A percentile compares a stretch with the other conserved stretches of the same genome.
Evolutionary conservation across 2,797 vertebrate genomes (phyloP).

Genomic region (Fratercula arctica): DNA sequence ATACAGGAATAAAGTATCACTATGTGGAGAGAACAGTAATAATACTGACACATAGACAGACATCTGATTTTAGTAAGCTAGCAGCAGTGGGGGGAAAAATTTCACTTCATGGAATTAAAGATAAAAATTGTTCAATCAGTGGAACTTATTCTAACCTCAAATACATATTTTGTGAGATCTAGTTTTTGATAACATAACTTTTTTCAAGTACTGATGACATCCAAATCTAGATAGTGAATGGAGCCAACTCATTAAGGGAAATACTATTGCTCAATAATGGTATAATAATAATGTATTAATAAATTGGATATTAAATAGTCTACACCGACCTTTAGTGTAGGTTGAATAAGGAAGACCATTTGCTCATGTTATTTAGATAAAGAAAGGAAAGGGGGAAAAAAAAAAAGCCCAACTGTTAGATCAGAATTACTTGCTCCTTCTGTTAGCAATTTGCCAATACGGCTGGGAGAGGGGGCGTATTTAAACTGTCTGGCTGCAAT

Average conservation of each 20-base stretch:
- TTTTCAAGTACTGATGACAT: background rate
- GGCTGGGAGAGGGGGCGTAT: background rate
- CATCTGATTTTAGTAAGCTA: background rate
- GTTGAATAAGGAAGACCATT: background rate
- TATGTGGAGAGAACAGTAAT: background rate
- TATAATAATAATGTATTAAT: background rate
- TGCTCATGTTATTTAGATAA: background rate
- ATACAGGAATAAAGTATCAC: fast-evolving
- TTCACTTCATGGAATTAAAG: background rate
- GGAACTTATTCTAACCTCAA: background rate
- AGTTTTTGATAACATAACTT: background rate
- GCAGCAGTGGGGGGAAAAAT: fast-evolving
- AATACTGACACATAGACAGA: background rate
- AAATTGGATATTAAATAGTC: background rate
- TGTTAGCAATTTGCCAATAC: background rate
- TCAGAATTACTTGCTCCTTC: background rate
- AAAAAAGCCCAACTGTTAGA: background rate
- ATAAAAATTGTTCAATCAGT: background rate
- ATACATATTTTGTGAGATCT: background rate
- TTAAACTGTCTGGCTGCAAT: background rate
- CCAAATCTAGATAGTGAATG: background rate
- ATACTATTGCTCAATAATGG: background rate
- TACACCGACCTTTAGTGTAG: too few species aligned
- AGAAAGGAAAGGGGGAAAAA: background rate
- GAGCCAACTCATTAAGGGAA: background rate